A percentile compares a stretch with the other conserved stretches of the same genome.
These are phyloP conservation scores for Agrilus biguttatus DNA, from an alignment of 2,888 invertebrate species.

Conservation along the genomic window DNA sequence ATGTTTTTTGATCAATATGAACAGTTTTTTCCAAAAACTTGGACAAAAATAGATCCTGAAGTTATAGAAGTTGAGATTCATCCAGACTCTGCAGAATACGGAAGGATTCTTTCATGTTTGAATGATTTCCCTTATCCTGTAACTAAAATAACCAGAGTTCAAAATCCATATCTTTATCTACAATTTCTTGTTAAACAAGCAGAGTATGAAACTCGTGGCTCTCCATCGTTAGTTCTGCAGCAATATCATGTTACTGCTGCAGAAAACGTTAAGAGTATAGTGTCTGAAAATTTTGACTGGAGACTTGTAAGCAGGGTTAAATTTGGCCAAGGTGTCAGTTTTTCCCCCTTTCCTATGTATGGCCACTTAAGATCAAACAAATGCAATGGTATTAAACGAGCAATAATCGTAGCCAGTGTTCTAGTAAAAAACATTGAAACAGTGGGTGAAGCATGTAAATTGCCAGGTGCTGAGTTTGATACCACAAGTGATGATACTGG, in stretches of 20 bases:
- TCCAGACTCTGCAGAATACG: constrained; percentile 34
- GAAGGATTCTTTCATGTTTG: constrained; percentile 47
- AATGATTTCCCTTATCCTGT: neutral
- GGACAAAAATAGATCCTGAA: too few relatives aligned
- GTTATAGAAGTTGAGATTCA: too few relatives aligned
- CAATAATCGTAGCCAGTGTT: constrained; percentile 23
- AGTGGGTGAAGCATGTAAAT: constrained; percentile 5
- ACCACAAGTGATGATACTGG: constrained; percentile 18
- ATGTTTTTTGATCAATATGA: too few relatives aligned
- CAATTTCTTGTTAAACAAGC: constrained; percentile 16
- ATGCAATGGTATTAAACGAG: constrained; percentile 12
- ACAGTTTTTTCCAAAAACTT: too few relatives aligned
- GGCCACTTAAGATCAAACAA: constrained; percentile 17
- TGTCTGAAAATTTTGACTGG: constrained; percentile 21
- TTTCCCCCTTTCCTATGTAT: constrained; percentile 15
- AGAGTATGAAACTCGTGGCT: constrained; percentile 15
- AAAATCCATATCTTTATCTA: constrained; percentile 17
- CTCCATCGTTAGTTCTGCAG: constrained; percentile 3
- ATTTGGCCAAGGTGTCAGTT: constrained; percentile 23
- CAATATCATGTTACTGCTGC: constrained; percentile 19
- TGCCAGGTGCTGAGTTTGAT: constrained; percentile 18
- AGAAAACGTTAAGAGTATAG: constrained; percentile 17
- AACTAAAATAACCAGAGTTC: constrained; percentile 13
- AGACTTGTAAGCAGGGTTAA: constrained; percentile 13
- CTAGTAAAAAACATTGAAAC: constrained; percentile 14